Evolutionary conservation across 1,140 invertebrate genomes (phyloP), one percentile per base, ranked within the genome.

Genomic region (Drosophila pruinosa): DNA sequence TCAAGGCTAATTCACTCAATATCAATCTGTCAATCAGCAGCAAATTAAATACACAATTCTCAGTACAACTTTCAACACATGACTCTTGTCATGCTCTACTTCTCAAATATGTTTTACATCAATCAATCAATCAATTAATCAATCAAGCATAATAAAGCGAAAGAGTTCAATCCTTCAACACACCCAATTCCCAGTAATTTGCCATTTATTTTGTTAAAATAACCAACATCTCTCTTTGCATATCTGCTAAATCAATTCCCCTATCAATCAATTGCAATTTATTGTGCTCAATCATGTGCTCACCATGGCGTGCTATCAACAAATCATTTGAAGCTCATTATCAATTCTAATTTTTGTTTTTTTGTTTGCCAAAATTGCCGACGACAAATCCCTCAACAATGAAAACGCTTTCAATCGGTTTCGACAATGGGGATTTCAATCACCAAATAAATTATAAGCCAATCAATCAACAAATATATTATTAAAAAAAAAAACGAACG

Each of bases 381-480:
- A 12, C 50, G n/a, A 7, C 7, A 26, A 26, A 14, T 26, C 4
- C 41, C 22, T 19, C n/a, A 17, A 31, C 24, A 28, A 50, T 15
- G 7, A 22, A 45, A 58, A 28, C 31, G 24, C 14, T 17, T 47
- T 53, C 38, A 54, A 50, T 50, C 54, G 31, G 64, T 24, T 34
- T 3, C 31, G 59, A 41, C 36, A 64, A 61, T 7, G 43, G 43
- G 19, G 10, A 24, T 8, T 53, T 56, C 58, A 56, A 70, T 54
- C 59, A 48, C 10, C 31, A 59, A 47, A 63, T 63, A 36, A 63
- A 54, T 70, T 63, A 38, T 12, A 70, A 45, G 21, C 47, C 26
- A 24, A 70, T 70, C 67, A 56, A 70, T 70, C 67, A 56, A 43
- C 41, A 41, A 22, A 47, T 50, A 26, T 26, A 48, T 24, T 28